phyloP scores from a whole-genome alignment of 2,888 invertebrate genomes.

The Oscheius sp. region DNA sequence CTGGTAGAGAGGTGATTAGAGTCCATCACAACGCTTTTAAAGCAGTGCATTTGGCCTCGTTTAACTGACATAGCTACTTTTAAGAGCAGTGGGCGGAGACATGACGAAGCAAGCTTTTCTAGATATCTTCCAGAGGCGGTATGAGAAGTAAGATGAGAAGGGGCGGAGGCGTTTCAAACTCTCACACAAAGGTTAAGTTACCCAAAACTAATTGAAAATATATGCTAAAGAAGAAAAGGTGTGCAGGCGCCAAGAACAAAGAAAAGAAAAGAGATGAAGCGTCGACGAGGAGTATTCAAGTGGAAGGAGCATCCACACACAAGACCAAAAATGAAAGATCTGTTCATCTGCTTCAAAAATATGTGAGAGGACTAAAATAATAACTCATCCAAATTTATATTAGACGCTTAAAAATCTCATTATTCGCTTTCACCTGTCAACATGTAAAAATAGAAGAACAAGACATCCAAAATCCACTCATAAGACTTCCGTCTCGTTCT shows the following conservation, averaged over 20 bases:
- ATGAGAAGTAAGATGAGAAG: neutral
- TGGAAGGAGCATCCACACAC: neutral
- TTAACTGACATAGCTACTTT: neutral
- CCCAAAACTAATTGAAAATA: neutral
- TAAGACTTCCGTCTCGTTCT: too few relatives aligned
- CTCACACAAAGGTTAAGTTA: slow-evolving; percentile 11
- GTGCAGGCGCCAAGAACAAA: slow-evolving; percentile 3
- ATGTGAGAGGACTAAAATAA: too few relatives aligned
- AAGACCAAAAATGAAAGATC: slow-evolving; percentile 1
- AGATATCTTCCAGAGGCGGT: neutral
- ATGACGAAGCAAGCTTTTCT: neutral
- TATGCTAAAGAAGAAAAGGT: neutral
- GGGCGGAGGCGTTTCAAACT: slow-evolving; percentile 4
- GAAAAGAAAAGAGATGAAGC: slow-evolving; percentile 12
- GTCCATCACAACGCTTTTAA: too few relatives aligned
- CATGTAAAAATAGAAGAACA: too few relatives aligned
- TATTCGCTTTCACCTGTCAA: too few relatives aligned
- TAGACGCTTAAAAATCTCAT: too few relatives aligned
- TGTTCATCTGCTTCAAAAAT: neutral
- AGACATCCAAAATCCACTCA: too few relatives aligned
- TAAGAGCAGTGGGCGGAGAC: neutral
- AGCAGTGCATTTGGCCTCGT: too few relatives aligned
- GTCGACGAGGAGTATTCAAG: slow-evolving; percentile 8
- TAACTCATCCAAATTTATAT: too few relatives aligned
- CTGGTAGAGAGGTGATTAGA: too few relatives aligned